Base-by-base conservation (phyloP, 2,113 vertebrate genomes). In the Hoplias malabaricus region DNA sequence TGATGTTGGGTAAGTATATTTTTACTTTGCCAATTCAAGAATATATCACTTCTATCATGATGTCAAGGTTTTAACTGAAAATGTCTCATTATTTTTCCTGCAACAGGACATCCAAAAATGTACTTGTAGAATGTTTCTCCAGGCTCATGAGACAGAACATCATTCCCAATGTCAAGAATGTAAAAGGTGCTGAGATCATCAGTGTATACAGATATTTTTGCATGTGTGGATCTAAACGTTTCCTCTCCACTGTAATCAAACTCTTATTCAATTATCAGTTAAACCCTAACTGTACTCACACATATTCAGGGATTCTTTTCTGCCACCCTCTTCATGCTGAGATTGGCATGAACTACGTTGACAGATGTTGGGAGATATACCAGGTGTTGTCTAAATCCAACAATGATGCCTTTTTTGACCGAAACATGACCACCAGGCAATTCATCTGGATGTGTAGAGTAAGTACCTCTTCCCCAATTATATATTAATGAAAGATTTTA, bases 391-490 rank as follows among this genome's bases (percentile, higher is more conserved):
- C 90, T 75, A 87, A 62, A 43, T 87, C 73, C 0, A 84, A 1
- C 0, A 0, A 25, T 0, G 31, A 27, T 0, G 40, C 82, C 27
- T 86, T 87, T 0, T 66, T 87, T 1, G 92, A 93, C 79, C 77
- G 66, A 4, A 92, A 86, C 0, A 89, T 98, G 93, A 97, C 86
- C 73, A 92, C 83, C 87, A 90, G 92, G 38, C 86, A 95, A 16
- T 94, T 99, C 77, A 85, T 99, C 80, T 96, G 93, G 95, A 93
- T 96, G 92, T 79, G 96, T 63, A 92, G 92, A 23, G 96, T 98
- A 88, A 86, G n/a, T 6, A 27, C 9, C 31, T 38, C 12, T 29
- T 13, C 43, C 25, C 7, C 14, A 19, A 21, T 33, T 6, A 10
- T 16, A 38, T 12, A 36, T 23, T 63, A 36, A 21, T 36, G 2